Conservation (phyloP, 2,888 invertebrate genomes). For the Limnephilus marmoratus region DNA sequence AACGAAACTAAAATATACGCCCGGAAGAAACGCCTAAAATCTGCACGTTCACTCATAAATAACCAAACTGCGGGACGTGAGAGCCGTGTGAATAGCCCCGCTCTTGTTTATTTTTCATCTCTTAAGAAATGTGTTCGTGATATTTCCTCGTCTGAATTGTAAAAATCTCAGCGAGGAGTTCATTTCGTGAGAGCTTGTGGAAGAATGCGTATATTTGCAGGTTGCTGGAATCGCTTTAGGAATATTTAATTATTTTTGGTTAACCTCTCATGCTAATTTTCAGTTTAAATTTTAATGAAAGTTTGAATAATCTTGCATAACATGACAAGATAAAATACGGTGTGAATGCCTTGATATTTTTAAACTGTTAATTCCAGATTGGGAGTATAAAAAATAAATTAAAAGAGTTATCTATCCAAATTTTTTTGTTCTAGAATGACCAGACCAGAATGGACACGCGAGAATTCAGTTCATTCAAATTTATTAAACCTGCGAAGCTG, state of each 20-base stretch:
- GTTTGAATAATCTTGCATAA: neutral
- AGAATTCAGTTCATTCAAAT: no score
- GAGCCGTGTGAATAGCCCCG: constrained; percentile 55
- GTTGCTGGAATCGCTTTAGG: neutral
- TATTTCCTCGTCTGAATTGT: constrained; percentile 51
- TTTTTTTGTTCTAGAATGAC: no score
- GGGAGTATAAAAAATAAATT: no score
- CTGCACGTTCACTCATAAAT: constrained; percentile 65
- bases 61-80: constrained; percentile 64
- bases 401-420: no score
- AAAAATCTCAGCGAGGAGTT: constrained; percentile 46
- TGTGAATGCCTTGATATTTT: neutral
- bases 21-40: constrained; percentile 64
- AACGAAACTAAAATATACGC: constrained; percentile 64
- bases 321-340: neutral
- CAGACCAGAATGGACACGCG: neutral
- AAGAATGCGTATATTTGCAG: neutral
- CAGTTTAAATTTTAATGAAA: neutral
- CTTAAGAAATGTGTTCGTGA: constrained; percentile 55
- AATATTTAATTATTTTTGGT: constrained; percentile 15
- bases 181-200: constrained; percentile 38
- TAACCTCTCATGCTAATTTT: neutral
- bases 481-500: no score
- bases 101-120: constrained; percentile 62
- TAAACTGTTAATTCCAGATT: no score